Conservation (phyloP, 2,113 vertebrate genomes). For the Elaphurus davidianus region DNA sequence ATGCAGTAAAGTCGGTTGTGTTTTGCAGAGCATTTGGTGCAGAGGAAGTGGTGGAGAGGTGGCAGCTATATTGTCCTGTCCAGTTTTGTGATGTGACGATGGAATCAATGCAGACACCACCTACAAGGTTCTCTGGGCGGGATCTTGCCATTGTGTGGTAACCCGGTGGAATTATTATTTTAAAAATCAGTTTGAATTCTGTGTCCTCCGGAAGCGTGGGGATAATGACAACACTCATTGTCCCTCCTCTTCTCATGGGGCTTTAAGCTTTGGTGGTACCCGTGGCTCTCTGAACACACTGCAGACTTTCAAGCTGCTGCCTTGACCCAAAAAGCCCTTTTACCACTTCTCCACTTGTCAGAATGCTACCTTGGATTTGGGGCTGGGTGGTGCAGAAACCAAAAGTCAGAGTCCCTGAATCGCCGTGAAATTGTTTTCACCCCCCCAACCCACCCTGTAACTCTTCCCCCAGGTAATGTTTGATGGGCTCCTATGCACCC, state of each 20-base stretch:
- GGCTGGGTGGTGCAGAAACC: accelerated
- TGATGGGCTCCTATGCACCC: background rate
- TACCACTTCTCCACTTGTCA: background rate
- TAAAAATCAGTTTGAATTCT: background rate
- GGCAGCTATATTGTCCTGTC: background rate
- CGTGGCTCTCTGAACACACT: background rate
- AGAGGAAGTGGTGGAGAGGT: background rate
- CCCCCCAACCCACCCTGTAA: background rate
- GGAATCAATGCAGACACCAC: background rate
- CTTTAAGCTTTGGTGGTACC: background rate
- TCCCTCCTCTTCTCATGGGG: accelerated
- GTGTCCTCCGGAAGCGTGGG: background rate
- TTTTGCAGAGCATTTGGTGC: accelerated
- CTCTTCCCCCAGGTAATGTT: background rate
- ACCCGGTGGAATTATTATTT: background rate
- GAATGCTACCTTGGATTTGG: background rate
- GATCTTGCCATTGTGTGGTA: background rate
- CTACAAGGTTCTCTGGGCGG: background rate
- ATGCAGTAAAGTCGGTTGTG: accelerated
- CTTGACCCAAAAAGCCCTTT: background rate
- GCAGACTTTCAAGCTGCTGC: background rate
- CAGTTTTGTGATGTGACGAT: no score
- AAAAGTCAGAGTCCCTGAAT: background rate
- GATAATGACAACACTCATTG: accelerated
- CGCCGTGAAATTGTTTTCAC: background rate